These are phyloP conservation scores for Eupithecia inturbata DNA, from an alignment of 2,888 invertebrate genomes.

Conservation along the genomic window DNA sequence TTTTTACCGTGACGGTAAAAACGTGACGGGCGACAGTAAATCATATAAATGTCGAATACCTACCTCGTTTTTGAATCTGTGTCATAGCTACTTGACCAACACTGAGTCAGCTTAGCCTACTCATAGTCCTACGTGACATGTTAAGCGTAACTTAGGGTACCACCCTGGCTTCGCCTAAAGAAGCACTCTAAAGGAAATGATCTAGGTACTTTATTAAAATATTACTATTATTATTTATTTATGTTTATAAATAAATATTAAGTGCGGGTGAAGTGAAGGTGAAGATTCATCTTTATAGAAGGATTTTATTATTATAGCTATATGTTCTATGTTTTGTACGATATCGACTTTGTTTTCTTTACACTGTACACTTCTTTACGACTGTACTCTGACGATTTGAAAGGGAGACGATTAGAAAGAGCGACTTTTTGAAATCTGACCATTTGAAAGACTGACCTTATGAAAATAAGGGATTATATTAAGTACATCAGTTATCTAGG, in stretches of 20 bases:
- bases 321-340: too few relatives aligned
- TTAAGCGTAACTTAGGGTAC: neutral
- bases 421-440: too few relatives aligned
- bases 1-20: neutral
- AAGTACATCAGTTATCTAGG: too few relatives aligned
- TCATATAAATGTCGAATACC: neutral
- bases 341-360: too few relatives aligned
- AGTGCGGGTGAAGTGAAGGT: neutral
- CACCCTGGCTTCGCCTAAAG: neutral
- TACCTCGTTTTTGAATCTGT: neutral
- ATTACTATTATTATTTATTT: too few relatives aligned
- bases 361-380: too few relatives aligned
- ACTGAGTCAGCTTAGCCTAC: neutral
- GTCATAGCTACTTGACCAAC: neutral
- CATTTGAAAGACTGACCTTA: too few relatives aligned
- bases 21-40: neutral
- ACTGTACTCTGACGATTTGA: too few relatives aligned
- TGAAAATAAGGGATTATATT: too few relatives aligned
- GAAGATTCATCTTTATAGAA: neutral
- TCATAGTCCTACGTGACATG: neutral
- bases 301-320: neutral
- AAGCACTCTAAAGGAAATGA: neutral
- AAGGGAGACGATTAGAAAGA: too few relatives aligned
- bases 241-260: too few relatives aligned
- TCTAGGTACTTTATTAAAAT: neutral